Evolutionary conservation across 2,113 vertebrate genomes (phyloP), one percentile per base, ranked within the genome.

Genomic region (Tragelaphus strepsiceros): DNA sequence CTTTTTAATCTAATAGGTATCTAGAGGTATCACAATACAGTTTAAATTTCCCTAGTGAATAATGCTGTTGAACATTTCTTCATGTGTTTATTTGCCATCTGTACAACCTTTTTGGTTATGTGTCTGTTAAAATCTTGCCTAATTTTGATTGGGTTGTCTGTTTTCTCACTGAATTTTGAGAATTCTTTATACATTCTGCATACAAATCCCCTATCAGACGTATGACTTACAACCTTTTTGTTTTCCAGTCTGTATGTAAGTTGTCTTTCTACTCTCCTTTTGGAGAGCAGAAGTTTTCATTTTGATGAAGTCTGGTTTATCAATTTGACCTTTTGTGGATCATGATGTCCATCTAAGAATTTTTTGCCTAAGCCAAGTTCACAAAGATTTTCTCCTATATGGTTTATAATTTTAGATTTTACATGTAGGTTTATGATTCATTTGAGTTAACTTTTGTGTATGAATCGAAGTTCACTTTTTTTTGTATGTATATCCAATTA

Each of bases 1-100:
- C 14, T 80, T 88, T 56, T 67, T 35, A 58, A 46, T 90, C 32
- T 67, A 74, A 17, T 39, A 91, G 17, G 21, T 39, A 16, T 91
- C 58, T 28, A 53, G 7, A 11, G 51, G 5, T 46, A 87, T 91
- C 14, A 71, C 67, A 81, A n/a, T 90, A 24, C 8, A 51, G 62
- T 64, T 86, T 97, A 93, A 80, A 61, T 88, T 77, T 91, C 61
- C 46, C 53, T 91, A 82, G 56, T 81, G 67, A 95, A 78, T 56
- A 78, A 56, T 51, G 39, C 74, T 54, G 54, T 32, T 84, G 6
- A 74, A 3, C 56, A 43, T 35, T 67, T 80, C 92, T 93, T 58
- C 22, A 4, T 39, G 28, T 46, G 21, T 28, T 88, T 32, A 82
- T 84, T 64, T 64, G 32, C 88, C 43, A 53, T n/a, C 62, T 71